These are phyloP conservation scores for Malacoctenus gilli DNA, from an alignment of 2,797 vertebrate genomes.

Conservation along the genomic window DNA sequence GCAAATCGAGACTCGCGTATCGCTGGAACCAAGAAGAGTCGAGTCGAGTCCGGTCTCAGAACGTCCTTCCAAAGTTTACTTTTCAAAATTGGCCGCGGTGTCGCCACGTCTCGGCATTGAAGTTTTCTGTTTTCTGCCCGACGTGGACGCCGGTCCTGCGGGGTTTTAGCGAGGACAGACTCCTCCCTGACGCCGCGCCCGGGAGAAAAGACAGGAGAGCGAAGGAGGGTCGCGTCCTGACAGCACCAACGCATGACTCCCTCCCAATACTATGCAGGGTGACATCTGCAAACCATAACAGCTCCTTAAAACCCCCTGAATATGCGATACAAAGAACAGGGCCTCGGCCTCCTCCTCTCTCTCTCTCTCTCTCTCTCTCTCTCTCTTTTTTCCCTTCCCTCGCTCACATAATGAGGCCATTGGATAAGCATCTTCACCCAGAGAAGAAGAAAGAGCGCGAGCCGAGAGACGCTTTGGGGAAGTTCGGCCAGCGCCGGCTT, in stretches of 20 bases:
- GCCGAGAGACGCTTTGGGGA: conserved; percentile 34
- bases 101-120: too few species aligned
- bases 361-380: conserved; percentile 24
- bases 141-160: conserved; percentile 49
- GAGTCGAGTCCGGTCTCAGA: too few species aligned
- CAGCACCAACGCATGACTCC: conserved; percentile 72
- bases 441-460: conserved; percentile 4
- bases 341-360: conserved; percentile 37
- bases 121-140: neutral
- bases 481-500: conserved; percentile 26
- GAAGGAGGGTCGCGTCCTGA: conserved; percentile 75
- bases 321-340: conserved; percentile 70
- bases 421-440: conserved; percentile 62
- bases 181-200: conserved; percentile 59
- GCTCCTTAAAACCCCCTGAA: conserved; percentile 60
- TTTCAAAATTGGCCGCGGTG: too few species aligned
- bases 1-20: too few species aligned
- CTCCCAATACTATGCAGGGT: conserved; percentile 76
- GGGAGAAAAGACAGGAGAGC: conserved; percentile 49
- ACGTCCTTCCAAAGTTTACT: too few species aligned
- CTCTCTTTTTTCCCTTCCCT: conserved; percentile 19
- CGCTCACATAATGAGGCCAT: conserved; percentile 69
- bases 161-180: conserved; percentile 50
- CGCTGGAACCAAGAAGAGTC: too few species aligned
- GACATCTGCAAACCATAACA: conserved; percentile 84